A percentile compares a stretch with the other conserved stretches of the same genome.
These are phyloP conservation scores for Scrobipalpa costella DNA, from an alignment of 2,888 invertebrate species.

Conservation along the genomic window DNA sequence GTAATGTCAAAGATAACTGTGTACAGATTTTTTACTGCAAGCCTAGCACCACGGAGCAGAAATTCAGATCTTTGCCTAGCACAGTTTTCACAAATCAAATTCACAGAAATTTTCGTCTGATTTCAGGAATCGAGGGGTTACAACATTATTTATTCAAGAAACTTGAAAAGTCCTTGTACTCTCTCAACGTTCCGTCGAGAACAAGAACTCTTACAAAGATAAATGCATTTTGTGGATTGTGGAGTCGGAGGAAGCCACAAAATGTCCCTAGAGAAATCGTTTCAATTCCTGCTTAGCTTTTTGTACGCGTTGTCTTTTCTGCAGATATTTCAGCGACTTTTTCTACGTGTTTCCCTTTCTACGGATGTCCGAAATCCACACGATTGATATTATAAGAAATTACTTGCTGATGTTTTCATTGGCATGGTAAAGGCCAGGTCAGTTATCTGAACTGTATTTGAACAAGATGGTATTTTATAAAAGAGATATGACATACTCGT, in stretches of 20 bases:
- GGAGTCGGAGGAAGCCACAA: neutral
- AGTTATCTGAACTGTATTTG: no score
- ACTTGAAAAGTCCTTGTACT: neutral
- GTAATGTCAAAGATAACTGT: no score
- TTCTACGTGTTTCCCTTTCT: neutral
- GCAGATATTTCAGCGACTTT: neutral
- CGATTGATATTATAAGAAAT: neutral
- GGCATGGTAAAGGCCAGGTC: no score
- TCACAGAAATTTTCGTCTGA: neutral
- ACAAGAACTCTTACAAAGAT: conserved; percentile 8
- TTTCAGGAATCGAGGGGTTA: neutral
- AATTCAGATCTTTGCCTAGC: no score
- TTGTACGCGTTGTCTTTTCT: neutral
- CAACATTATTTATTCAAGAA: neutral
- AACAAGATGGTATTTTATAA: no score
- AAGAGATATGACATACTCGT: no score
- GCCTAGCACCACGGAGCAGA: no score
- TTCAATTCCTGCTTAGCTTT: neutral
- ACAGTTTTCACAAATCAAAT: neutral
- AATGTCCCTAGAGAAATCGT: neutral
- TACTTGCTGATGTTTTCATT: no score
- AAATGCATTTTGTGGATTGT: conserved; percentile 5
- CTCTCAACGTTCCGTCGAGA: neutral
- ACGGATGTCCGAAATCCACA: neutral
- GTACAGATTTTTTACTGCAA: no score